phyloP scores from a whole-genome alignment of 2,888 invertebrate genomes.

The Drosophila macrospina region DNA sequence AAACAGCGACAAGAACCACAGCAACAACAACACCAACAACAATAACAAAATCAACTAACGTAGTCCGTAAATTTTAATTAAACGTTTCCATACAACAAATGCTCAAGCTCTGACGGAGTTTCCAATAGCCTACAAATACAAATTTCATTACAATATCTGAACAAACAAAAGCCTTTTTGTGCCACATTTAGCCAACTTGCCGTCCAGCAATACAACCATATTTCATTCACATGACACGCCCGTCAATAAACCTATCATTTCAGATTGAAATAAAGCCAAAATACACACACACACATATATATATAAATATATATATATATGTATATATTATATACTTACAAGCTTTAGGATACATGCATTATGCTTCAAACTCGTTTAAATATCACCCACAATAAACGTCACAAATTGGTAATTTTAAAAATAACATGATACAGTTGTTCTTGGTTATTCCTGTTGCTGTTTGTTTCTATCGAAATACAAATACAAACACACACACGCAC shows the following conservation, averaged over 20 bases:
- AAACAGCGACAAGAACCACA: constrained; percentile 6
- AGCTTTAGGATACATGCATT: constrained; percentile 17
- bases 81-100: constrained; percentile 59
- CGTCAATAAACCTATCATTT: constrained; percentile 73
- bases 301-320: neutral
- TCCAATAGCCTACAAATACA: constrained; percentile 63
- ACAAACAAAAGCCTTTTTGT: constrained; percentile 69
- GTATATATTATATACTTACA: neutral
- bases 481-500: neutral
- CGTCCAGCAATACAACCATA: constrained; percentile 52
- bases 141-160: constrained; percentile 54
- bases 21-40: neutral
- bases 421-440: constrained; percentile 53
- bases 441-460: constrained; percentile 33
- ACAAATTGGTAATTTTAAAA: constrained; percentile 71
- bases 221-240: constrained; percentile 74
- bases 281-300: constrained; percentile 13
- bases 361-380: constrained; percentile 16
- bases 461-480: constrained; percentile 22
- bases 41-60: constrained; percentile 35
- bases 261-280: constrained; percentile 49
- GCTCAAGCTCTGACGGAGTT: constrained; percentile 66
- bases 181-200: constrained; percentile 49
- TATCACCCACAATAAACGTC: constrained; percentile 72
- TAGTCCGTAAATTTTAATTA: constrained; percentile 75